Percentiles rank a stretch among this genome's conserved stretches.
Conservation (phyloP, 2,113 vertebrate genomes). For the Periophthalmus modestus region DNA sequence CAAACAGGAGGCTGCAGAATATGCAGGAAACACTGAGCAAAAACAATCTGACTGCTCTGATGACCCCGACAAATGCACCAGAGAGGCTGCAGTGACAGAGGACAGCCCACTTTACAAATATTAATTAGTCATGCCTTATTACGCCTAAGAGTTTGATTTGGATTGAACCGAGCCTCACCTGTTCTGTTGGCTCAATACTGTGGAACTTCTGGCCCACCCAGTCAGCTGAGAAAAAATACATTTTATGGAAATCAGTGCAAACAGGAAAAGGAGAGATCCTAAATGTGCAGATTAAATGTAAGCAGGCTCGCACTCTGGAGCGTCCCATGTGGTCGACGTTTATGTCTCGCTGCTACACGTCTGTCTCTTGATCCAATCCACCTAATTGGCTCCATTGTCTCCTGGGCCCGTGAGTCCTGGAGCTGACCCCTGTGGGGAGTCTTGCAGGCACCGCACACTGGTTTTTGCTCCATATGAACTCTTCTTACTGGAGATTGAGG, state of each 20-base stretch:
- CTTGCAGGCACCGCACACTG: conserved; percentile 69
- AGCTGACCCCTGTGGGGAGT: conserved; percentile 67
- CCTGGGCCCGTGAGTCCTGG: conserved; percentile 58
- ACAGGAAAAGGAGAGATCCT: conserved; percentile 27
- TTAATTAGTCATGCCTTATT: conserved; percentile 34
- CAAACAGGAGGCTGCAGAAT: conserved; percentile 71
- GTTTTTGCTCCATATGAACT: conserved; percentile 65
- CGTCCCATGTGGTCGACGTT: conserved; percentile 25
- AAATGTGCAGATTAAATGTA: conserved; percentile 35
- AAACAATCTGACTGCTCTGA: conserved; percentile 66
- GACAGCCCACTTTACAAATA: conserved; percentile 13
- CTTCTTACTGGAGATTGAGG: conserved; percentile 51
- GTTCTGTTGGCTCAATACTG: conserved; percentile 31
- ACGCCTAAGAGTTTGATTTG: conserved; percentile 21
- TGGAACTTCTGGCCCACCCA: conserved; percentile 45
- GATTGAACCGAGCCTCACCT: conserved; percentile 47
- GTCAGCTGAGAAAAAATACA: conserved; percentile 26
- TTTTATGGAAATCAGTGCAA: conserved; percentile 31
- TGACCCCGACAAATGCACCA: conserved; percentile 45
- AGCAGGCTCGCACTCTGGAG: conserved; percentile 29
- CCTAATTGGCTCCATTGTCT: conserved; percentile 53
- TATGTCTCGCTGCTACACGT: conserved; percentile 15
- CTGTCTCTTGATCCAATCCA: conserved; percentile 35
- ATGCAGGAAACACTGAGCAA: conserved; percentile 71
- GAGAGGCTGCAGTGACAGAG: conserved; percentile 29